A percentile compares a stretch with the other conserved stretches of the same genome.
Evolutionary conservation across 2,888 invertebrate genomes (phyloP).

Genomic region (Boloria selene): DNA sequence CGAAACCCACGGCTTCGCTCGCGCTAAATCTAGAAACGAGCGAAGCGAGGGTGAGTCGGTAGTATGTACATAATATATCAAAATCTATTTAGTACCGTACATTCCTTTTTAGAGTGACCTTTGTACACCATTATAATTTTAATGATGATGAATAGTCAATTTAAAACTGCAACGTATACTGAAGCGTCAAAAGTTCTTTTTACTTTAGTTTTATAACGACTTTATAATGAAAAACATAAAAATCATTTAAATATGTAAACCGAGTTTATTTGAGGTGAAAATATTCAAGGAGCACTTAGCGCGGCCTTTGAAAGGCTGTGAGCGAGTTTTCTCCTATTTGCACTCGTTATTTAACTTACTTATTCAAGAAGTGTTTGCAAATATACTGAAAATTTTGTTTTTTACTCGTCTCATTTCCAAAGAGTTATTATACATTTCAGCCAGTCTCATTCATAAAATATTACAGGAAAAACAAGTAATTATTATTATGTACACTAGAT

Average conservation of each 20-base stretch:
- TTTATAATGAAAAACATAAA: constrained; percentile 1
- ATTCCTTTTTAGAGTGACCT: too few relatives aligned
- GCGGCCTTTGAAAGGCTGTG: constrained; percentile 20
- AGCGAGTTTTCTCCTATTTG: constrained; percentile 16
- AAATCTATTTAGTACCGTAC: too few relatives aligned
- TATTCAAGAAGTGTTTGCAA: constrained; percentile 8
- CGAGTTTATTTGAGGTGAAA: constrained; percentile 17
- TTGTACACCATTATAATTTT: too few relatives aligned
- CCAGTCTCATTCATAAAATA: too few relatives aligned
- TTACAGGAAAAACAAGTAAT: too few relatives aligned
- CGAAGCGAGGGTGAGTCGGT: too few relatives aligned
- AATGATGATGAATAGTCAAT: too few relatives aligned
- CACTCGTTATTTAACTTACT: constrained; percentile 19
- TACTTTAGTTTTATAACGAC: not conserved
- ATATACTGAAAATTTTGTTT: not conserved
- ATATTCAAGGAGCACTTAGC: constrained; percentile 24
- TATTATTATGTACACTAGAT: too few relatives aligned
- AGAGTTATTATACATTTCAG: not conserved
- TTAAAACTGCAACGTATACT: not conserved
- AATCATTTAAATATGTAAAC: constrained; percentile 22
- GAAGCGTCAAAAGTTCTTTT: not conserved
- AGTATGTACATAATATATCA: too few relatives aligned
- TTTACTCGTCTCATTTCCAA: not conserved
- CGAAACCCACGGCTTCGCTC: too few relatives aligned
- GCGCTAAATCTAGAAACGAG: too few relatives aligned